Evolutionary conservation across 92 coral and sea anemone genomes (phyloP).

Genomic region (Diadumene lineata): DNA sequence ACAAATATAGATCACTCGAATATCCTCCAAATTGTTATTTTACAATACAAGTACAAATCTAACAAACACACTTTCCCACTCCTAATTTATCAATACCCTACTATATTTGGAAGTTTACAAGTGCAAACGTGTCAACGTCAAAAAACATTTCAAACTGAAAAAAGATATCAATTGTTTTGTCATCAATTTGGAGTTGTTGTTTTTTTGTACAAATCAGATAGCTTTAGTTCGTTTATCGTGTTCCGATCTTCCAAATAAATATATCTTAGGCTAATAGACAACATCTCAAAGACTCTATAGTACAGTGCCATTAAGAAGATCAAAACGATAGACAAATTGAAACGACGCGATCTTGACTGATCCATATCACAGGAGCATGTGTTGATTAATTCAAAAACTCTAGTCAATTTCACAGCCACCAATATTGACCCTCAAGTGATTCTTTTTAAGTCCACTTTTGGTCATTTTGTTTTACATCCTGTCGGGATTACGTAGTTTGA

Average conservation of each 20-base stretch:
- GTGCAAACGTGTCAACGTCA: constrained; percentile 4
- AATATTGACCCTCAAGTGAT: background rate
- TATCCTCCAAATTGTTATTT: background rate
- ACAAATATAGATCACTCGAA: background rate
- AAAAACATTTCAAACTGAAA: background rate
- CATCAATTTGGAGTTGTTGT: background rate
- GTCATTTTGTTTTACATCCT: background rate
- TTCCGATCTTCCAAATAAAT: constrained; percentile 24
- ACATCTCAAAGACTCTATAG: background rate
- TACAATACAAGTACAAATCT: too few relatives aligned
- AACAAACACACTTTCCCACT: too few relatives aligned
- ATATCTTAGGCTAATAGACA: constrained; percentile 14
- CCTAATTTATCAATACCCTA: too few relatives aligned
- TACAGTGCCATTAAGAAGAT: constrained; percentile 25
- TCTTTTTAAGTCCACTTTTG: background rate
- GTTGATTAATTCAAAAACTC: constrained; percentile 14
- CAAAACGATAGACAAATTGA: constrained; percentile 20
- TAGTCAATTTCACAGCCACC: constrained; percentile 10
- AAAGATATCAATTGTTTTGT: background rate
- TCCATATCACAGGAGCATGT: constrained; percentile 10
- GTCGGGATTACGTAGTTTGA: background rate
- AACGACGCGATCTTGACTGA: background rate
- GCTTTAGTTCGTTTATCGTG: background rate
- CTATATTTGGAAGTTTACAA: background rate
- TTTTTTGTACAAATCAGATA: constrained; percentile 4